phyloP scores from a whole-genome alignment of 2,888 invertebrate genomes.

The Pharmacophagus antenor region DNA sequence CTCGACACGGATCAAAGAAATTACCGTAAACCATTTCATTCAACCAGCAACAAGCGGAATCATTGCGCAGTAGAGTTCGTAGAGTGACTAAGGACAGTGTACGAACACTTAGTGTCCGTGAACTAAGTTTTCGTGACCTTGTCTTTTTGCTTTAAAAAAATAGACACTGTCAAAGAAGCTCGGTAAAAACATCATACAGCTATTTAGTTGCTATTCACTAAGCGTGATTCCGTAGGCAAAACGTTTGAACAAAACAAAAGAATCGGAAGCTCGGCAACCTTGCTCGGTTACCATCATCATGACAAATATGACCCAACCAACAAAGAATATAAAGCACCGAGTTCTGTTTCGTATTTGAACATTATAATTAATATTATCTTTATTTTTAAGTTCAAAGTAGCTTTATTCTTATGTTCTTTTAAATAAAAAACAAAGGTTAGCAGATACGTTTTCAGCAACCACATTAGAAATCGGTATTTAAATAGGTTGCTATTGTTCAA shows the following conservation, averaged over 20 bases:
- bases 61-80: slow-evolving; percentile 25
- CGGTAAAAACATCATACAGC: slow-evolving; percentile 64
- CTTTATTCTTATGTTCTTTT: background rate
- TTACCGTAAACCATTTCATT: slow-evolving; percentile 38
- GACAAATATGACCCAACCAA: background rate
- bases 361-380: background rate
- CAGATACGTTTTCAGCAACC: background rate
- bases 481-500: slow-evolving; percentile 11
- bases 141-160: slow-evolving; percentile 53
- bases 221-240: slow-evolving; percentile 72
- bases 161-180: slow-evolving; percentile 54
- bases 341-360: slow-evolving; percentile 5
- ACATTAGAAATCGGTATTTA: slow-evolving; percentile 19
- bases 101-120: slow-evolving; percentile 38
- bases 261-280: slow-evolving; percentile 66
- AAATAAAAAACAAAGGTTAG: background rate
- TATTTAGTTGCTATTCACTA: slow-evolving; percentile 72
- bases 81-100: slow-evolving; percentile 36
- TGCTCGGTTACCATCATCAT: slow-evolving; percentile 38
- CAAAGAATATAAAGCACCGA: slow-evolving; percentile 3
- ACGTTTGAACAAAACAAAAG: slow-evolving; percentile 61
- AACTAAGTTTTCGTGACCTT: slow-evolving; percentile 51
- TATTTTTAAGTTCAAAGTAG: background rate
- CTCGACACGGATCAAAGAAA: slow-evolving; percentile 44
- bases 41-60: slow-evolving; percentile 10